Conservation (phyloP, 2,113 vertebrate genomes). For the Amazona guildingii region DNA sequence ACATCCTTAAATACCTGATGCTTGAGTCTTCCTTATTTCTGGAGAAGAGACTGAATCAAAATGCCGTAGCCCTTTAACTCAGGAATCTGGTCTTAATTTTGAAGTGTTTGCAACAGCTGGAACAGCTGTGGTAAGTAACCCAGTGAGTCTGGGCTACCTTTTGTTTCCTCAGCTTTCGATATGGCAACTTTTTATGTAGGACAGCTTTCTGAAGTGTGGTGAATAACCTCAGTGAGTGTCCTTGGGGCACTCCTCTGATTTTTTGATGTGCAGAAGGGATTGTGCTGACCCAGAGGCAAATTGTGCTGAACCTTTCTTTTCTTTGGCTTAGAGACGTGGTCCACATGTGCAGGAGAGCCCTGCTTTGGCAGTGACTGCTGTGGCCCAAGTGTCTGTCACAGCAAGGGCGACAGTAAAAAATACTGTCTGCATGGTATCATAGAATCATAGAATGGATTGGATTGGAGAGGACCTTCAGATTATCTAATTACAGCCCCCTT, state of each 20-base stretch:
- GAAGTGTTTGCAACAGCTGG: background rate
- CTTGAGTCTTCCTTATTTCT: background rate
- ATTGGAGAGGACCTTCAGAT: background rate
- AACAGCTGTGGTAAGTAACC: background rate
- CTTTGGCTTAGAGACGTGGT: background rate
- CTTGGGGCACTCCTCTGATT: background rate
- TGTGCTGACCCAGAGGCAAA: background rate
- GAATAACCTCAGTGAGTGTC: background rate
- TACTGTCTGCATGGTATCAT: background rate
- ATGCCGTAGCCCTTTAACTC: background rate
- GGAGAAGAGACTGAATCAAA: background rate
- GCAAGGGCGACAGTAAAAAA: background rate
- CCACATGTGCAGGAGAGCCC: rapidly evolving
- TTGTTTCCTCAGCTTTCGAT: background rate
- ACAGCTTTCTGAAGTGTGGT: background rate
- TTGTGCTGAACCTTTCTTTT: background rate
- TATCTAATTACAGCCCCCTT: background rate
- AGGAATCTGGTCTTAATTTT: background rate
- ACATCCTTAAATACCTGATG: background rate
- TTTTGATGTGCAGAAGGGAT: background rate
- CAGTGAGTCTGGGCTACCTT: background rate
- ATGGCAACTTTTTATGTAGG: background rate
- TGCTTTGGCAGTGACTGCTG: background rate
- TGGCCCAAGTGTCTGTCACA: background rate
- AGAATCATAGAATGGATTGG: background rate